Base-by-base conservation (phyloP, 1,140 invertebrate genomes). In the Lepidurus apus region DNA sequence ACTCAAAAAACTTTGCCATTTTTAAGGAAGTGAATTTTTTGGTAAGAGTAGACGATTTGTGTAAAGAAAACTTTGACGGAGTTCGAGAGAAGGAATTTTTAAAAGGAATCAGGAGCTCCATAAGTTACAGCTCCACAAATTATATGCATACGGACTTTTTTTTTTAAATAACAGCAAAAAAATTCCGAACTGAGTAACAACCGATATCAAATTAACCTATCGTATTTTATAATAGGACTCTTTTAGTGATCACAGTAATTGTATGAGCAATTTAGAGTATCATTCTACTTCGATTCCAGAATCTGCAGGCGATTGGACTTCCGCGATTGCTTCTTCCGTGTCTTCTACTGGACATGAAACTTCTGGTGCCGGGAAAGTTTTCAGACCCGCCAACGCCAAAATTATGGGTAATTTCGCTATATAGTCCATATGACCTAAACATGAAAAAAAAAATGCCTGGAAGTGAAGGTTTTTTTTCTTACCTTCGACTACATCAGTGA, bases 401-500 rank as follows among this genome's bases (percentile, higher is more conserved):
- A 65, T 65, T n/a, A 65, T 65, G 21, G 53, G 53, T 65, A 65
- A 65, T 17, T 65, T 65, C 6, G 53, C 53, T 17, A 7, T 21
- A 65, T 65, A 65, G 2, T 65, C 53, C 53, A 65, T 65, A 17
- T 65, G 53, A 65, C 53, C 53, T 65, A 65, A 9, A 65, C 13
- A 21, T n/a, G 53, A 65, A n/a, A 65, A n/a, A 6, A 65, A 13
- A 7, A 7, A 7, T 65, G 13, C 17, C 17, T 11, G 13, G 10
- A 65, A 65, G 7, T n/a, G 13, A 7, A 65, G 21, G 6, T 3
- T 9, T 11, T 7, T n/a, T 9, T 65, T 65, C 83, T 84, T 83
- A 89, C 89, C 84, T 43, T 83, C 81, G 42, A 89, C 86, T 79
- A 91, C 85, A 79, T 87, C 84, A 80, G 87, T 89, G 6, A 91